Conservation (phyloP, 2,888 invertebrate genomes). For the Sthenelais limicola region DNA sequence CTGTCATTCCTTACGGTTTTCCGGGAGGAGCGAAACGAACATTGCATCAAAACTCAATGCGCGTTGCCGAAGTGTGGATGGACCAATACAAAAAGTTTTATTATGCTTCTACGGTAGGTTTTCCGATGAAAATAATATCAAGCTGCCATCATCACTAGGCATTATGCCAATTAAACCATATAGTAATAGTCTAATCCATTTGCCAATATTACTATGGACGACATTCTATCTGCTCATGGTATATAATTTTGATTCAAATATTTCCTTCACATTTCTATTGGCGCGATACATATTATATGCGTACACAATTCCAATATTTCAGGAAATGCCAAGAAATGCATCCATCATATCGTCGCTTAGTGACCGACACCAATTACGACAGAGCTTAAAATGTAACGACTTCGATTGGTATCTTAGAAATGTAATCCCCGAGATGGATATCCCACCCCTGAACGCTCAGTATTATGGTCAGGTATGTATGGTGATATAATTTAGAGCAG, state of each 20-base stretch:
- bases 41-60: conserved; percentile 82
- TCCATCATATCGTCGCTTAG: conserved; percentile 12
- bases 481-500: too few species aligned
- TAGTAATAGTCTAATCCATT: too few species aligned
- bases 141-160: too few species aligned
- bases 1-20: conserved; percentile 75
- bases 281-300: too few species aligned
- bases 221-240: too few species aligned
- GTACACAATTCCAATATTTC: too few species aligned
- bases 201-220: too few species aligned
- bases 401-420: conserved; percentile 43
- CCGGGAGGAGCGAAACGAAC: conserved; percentile 32
- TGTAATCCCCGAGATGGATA: conserved; percentile 40
- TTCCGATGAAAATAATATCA: too few species aligned
- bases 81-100: conserved; percentile 94
- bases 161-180: too few species aligned
- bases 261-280: too few species aligned
- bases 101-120: conserved; percentile 74
- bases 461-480: conserved; percentile 43
- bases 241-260: too few species aligned
- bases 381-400: conserved; percentile 36
- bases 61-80: conserved; percentile 97
- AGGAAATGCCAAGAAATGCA: conserved; percentile 25
- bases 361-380: conserved; percentile 14
- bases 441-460: conserved; percentile 37